Base-by-base conservation (phyloP, 2,113 vertebrate species). In the Dunckerocampus dactyliophorus region DNA sequence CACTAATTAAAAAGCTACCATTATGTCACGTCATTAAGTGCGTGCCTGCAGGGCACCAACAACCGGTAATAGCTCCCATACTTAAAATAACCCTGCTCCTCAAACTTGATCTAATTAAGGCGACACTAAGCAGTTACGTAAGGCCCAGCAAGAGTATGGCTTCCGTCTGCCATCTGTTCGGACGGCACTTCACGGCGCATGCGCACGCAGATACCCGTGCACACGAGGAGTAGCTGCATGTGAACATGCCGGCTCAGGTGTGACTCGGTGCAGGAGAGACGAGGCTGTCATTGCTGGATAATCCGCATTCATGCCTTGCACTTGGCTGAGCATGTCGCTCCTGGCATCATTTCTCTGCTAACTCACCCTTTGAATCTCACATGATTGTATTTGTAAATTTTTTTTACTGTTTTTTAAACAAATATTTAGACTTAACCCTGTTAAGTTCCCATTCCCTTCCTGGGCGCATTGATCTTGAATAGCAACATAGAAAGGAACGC, bases 61-160 rank as follows among this genome's bases (percentile, higher is more conserved):
- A 22, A 22, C 50, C 48, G 51, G 48, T 47, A 4, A 24, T 13
- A 4, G 64, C 67, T 61, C 62, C 39, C 47, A 13, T 49, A 75
- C 63, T 77, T 79, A 42, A 75, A 78, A 73, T 79, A 86, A 77
- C 65, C 69, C 53, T 39, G 61, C 47, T 39, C 43, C 50, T 61
- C 62, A 60, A 46, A 70, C 61, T 59, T 63, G 61, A 76, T 83
- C 85, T 80, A 77, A 74, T 72, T 28, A 28, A 28, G 2, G 24
- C 24, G 24, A 28, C 24, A 28, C 24, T 28, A 28, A n/a, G n/a
- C n/a, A n/a, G n/a, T n/a, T n/a, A n/a, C n/a, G n/a, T n/a, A n/a
- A n/a, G n/a, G n/a, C n/a, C n/a, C n/a, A n/a, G n/a, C n/a, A n/a
- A n/a, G n/a, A n/a, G n/a, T n/a, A n/a, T n/a, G n/a, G n/a, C n/a